phyloP scores from a whole-genome alignment of 2,797 vertebrate genomes.

The Cuculus canorus region DNA sequence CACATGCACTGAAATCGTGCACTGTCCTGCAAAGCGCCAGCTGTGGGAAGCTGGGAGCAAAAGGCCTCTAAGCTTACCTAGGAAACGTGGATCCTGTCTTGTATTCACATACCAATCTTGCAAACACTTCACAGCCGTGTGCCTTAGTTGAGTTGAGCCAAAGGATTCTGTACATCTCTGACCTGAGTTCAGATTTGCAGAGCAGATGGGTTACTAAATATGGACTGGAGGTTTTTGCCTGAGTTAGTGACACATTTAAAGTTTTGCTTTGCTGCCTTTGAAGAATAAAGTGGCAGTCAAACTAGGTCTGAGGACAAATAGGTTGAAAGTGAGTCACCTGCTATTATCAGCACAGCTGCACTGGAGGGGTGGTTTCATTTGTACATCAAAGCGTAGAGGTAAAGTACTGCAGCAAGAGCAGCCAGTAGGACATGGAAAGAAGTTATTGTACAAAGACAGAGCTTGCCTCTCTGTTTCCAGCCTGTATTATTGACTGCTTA shows the following conservation, averaged over 20 bases:
- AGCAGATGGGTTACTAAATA: slow-evolving; percentile 29
- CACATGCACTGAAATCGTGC: not conserved
- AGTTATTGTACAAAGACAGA: not conserved
- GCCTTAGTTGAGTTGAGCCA: not conserved
- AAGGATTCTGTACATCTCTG: not conserved
- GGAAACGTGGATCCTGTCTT: not conserved
- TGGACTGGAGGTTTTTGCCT: not conserved
- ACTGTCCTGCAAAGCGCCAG: not conserved
- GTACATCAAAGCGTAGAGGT: not conserved
- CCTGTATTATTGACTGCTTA: not conserved
- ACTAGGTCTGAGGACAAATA: slow-evolving; percentile 46
- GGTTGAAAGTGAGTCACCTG: slow-evolving; percentile 25
- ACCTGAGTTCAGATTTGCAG: not conserved
- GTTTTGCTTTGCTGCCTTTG: not conserved
- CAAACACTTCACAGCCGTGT: not conserved
- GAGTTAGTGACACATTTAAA: slow-evolving; percentile 2
- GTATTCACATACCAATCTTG: not conserved
- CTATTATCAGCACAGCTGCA: slow-evolving; percentile 20
- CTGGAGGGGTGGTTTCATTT: not conserved
- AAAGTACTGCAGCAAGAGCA: not conserved
- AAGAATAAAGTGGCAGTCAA: slow-evolving; percentile 21
- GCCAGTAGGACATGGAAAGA: not conserved
- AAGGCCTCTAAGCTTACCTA: not conserved
- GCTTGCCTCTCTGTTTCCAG: not conserved
- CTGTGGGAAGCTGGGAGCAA: not conserved